Base-by-base conservation (phyloP, 2,797 vertebrate genomes). In the Coranthus polyacanthus region DNA sequence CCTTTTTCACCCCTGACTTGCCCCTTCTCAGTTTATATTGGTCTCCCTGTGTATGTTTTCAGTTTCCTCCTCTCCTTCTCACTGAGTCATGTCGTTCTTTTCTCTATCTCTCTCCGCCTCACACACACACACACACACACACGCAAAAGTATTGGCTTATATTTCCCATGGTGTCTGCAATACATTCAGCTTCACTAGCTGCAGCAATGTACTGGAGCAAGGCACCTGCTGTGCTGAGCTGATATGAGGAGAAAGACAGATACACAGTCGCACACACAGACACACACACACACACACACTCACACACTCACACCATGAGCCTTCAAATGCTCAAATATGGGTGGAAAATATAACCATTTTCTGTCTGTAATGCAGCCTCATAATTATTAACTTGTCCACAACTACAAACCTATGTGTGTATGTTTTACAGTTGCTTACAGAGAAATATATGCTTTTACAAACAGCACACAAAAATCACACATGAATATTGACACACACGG, bases 111-210 rank as follows among this genome's bases (percentile, higher is more conserved):
- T 37, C 15, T 55, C 64, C 34, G 17, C 32, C 42, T 11, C 53
- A 32, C 45, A 20, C 36, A 12, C 20, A 17, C 37, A 13, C 18
- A 13, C 26, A 12, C 42, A 21, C 52, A 20, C 43, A 18, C 55
- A 39, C 68, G 38, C 68, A 63, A 70, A 67, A 75, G 72, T 79
- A 83, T 80, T 83, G 79, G 83, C 77, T 86, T 83, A 84, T 87
- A 89, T 90, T 90, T 92, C 88, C 89, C 87, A 74, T 82, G 88
- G 86, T 78, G 82, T 85, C 79, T 84, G 83, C 85, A 75, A 81
- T 85, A 72, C 87, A 87, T 87, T 88, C 84, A 69, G 86, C 89
- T 85, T 77, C 85, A 87, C 77, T 77, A 68, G 80, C 66, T 29
- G 79, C 80, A 78, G 83, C 86, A 76, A 85, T 83, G 86, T 84